Evolutionary conservation across 2,888 invertebrate genomes (phyloP), one percentile per base, ranked within the genome.

Genomic region (Meteorus colon): DNA sequence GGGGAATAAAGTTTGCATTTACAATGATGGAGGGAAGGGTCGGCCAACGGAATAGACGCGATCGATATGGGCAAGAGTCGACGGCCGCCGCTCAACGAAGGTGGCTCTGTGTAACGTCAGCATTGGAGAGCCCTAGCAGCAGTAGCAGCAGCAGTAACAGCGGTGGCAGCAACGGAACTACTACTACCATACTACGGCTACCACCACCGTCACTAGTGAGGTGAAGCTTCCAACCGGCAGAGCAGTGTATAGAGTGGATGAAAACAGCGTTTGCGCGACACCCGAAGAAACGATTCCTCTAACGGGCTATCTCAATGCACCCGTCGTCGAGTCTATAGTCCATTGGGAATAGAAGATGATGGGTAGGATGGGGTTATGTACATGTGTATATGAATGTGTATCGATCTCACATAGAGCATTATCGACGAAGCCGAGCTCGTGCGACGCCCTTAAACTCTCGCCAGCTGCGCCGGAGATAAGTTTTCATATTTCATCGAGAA

Each of bases 401-500:
- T 78, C 79, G 78, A 80, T 80, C 75, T 80, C 73, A 27, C 12
- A 55, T 60, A 27, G 16, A 60, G 60, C 41, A 71, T 71, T 37
- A 71, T 60, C 60, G 74, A 70, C 65, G 77, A 75, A 74, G 67
- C 69, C 73, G 68, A 69, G 75, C 70, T 74, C 73, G 77, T 78
- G 81, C 81, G 79, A 80, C 84, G 81, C 81, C 84, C 83, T 85
- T 82, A 83, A 85, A 85, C 84, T 84, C 81, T 75, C 82, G 80
- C 84, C 81, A 84, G 82, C 85, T 84, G 84, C 81, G 81, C 81
- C 81, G 75, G 81, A 82, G 80, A 82, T 80, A 76, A 80, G 79
- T 83, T 81, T 86, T 86, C 83, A 86, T 86, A 86, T 86, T 86
- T 86, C 82, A 86, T 83, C 78, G 73, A 72, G 74, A 76, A 81